Evolutionary conservation across 2,113 vertebrate genomes (phyloP), one percentile per base, ranked within the genome.

Genomic region (Gopherus flavomarginatus): DNA sequence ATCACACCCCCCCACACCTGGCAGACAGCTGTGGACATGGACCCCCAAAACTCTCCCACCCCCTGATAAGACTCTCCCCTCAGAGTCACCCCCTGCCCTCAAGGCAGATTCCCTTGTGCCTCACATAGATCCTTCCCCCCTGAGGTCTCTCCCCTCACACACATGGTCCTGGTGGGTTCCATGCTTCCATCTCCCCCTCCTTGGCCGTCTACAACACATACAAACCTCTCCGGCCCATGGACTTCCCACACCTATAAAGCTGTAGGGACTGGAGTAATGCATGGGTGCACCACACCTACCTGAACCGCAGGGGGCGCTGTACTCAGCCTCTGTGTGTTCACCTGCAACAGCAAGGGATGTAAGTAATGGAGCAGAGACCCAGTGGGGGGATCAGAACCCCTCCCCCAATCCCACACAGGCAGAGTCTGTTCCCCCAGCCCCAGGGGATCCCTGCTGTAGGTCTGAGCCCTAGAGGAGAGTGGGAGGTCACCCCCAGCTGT

Each of bases 241-340:
- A 26, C 56, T 57, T 2, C 24, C 56, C 2, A 11, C 54, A 56
- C 56, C 56, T 26, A 12, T 11, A 57, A 24, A 57, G 56, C 1
- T 57, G 11, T 26, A 12, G 56, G 56, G 56, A 57, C 26, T 57
- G 56, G 56, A 57, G 56, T 11, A 12, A 5, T 26, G 26, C 22
- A 19, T 8, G 22, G 38, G 21, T 26, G 11, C 38, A 77, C 12
- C 38, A 44, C 4, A 77, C 86, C 83, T 65, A 93, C 96, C 97
- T 95, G 96, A 92, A 84, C 89, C 91, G 65, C 92, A 91, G 14
- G 94, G 95, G 6, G 85, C 90, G 0, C 81, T 95, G 91, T 96
- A 97, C 82, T 96, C 94, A 75, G 93, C 91, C 6, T 94, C 94
- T 2, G 59, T 84, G 6, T 59, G 72, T 87, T 97, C 96, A 87